Base-by-base conservation (phyloP, 2,888 invertebrate genomes). In the Adineta ricciae region DNA sequence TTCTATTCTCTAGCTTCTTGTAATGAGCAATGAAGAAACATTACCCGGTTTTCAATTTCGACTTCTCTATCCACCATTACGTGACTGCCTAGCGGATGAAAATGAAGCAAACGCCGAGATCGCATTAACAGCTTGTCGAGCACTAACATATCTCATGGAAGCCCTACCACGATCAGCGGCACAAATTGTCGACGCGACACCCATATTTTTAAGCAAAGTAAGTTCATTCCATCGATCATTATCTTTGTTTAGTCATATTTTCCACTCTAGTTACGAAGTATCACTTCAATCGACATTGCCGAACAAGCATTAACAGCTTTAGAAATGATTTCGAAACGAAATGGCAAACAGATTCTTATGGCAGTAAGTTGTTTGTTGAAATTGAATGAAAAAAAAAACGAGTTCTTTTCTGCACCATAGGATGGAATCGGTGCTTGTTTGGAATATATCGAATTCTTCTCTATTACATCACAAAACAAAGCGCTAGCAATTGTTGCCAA, bases 221-320 rank as follows among this genome's bases (percentile, higher is more conserved):
- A 54, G 85, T 41, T 38, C 21, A 14, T 49, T 56, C 9, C 82
- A 24, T n/a, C n/a, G n/a, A n/a, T n/a, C n/a, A n/a, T n/a, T n/a
- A n/a, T n/a, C n/a, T n/a, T n/a, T n/a, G 3, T 50, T n/a, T 24
- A 27, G 54, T 52, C 19, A 83, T 46, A 11, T 83, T 8, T 24
- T 38, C 11, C 9, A 24, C 4, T 87, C 50, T 87, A 89, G 91
- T 92, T 98, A 86, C 96, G 97, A 92, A 95, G 96, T 41, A 99
- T 98, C 88, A 97, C 97, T 88, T 99, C 98, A 90, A 98, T 99
- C 96, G 99, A 99, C 91, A 98, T 99, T 36, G 99, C 99, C 7
- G 99, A 99, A 91, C 98, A 99, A 92, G 95, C 96, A 87, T 93
- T 99, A 86, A 96, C 97, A 9, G 98, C 98, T 4, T 92, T 99